A percentile compares a stretch with the other conserved stretches of the same genome.
Conservation (phyloP, 2,113 vertebrate genomes). For the Malurus cyaneus region DNA sequence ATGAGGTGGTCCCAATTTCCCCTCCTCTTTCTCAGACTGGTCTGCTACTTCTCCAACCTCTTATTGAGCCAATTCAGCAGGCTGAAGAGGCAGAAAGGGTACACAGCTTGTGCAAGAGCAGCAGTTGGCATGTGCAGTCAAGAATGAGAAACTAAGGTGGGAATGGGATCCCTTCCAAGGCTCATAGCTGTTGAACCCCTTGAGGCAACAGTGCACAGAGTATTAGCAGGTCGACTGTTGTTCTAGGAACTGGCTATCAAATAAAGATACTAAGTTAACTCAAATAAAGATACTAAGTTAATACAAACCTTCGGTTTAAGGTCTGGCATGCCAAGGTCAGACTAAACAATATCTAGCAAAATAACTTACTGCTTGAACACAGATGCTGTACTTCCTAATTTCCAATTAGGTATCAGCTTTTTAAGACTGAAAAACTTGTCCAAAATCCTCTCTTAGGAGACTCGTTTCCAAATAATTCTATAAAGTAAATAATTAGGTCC, state of each 20-base stretch:
- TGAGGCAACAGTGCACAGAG: background rate
- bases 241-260: background rate
- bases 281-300: background rate
- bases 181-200: background rate
- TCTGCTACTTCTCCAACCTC: background rate
- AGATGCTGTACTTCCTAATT: background rate
- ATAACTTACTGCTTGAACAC: background rate
- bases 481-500: background rate
- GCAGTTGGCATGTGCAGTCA: rapidly evolving
- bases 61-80: background rate
- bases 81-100: background rate
- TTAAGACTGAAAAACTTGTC: background rate
- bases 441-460: background rate
- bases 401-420: background rate
- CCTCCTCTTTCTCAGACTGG: background rate
- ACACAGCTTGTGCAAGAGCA: background rate
- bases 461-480: background rate
- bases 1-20: background rate
- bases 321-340: background rate
- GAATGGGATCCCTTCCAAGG: background rate
- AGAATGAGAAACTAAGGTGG: background rate
- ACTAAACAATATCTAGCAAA: background rate
- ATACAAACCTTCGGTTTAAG: background rate
- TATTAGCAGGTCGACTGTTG: background rate
- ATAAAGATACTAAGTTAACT: background rate